These are phyloP conservation scores for Psilopogon haemacephalus DNA, from an alignment of 2,113 vertebrate genomes.

Conservation along the genomic window DNA sequence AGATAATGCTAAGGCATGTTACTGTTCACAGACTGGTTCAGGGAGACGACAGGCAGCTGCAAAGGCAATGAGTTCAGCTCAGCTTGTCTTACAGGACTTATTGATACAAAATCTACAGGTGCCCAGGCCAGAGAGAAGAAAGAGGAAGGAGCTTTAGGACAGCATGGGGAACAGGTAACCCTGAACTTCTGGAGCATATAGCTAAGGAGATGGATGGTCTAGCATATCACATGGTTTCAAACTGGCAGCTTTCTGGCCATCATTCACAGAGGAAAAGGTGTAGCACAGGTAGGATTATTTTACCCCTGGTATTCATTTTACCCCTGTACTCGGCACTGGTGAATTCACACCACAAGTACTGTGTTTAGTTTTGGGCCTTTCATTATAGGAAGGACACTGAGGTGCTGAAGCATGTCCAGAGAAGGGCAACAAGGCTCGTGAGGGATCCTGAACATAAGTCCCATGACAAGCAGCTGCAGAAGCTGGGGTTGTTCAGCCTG, in stretches of 20 bases:
- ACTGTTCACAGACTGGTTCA: not conserved
- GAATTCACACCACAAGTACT: no score
- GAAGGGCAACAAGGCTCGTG: no score
- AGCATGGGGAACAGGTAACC: not conserved
- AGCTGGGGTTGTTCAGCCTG: no score
- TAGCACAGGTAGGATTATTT: not conserved
- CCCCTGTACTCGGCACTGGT: no score
- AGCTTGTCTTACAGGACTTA: not conserved
- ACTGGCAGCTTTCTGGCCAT: not conserved
- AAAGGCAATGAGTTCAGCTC: slow-evolving; percentile 7
- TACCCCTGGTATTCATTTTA: no score
- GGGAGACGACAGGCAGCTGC: slow-evolving; percentile 5
- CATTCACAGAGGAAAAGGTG: not conserved
- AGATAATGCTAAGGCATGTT: slow-evolving; percentile 41
- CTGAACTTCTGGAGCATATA: not conserved
- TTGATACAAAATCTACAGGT: not conserved
- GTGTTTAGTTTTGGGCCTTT: no score
- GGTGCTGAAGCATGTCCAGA: no score
- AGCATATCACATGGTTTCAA: not conserved
- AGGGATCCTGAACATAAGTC: no score
- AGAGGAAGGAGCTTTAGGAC: not conserved
- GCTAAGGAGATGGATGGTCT: not conserved
- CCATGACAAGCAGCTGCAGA: no score
- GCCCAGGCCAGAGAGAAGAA: not conserved
- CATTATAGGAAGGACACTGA: no score